These are phyloP conservation scores for Rhingia campestris DNA, from an alignment of 2,888 invertebrate genomes.

Conservation along the genomic window DNA sequence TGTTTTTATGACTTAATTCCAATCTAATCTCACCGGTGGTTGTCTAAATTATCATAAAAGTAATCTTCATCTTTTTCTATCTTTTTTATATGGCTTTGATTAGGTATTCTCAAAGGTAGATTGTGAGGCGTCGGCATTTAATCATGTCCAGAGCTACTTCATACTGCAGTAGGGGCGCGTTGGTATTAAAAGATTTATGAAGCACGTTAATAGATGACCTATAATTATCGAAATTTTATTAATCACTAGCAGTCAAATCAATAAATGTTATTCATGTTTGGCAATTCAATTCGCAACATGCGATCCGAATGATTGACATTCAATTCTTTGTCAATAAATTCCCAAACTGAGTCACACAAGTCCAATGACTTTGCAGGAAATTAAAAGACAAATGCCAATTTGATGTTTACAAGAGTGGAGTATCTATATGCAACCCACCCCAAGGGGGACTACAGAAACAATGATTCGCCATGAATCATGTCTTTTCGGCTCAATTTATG, in stretches of 20 bases:
- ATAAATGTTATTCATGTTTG: constrained; percentile 34
- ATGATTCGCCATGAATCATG: constrained; percentile 70
- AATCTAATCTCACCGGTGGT: too few species aligned
- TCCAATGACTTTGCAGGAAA: constrained; percentile 8
- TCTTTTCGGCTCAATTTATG: constrained; percentile 51
- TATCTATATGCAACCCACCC: constrained; percentile 9
- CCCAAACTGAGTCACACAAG: constrained; percentile 15
- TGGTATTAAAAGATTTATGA: neutral
- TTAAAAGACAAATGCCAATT: constrained; percentile 28
- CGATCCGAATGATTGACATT: constrained; percentile 51
- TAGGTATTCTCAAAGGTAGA: too few species aligned
- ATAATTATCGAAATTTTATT: constrained; percentile 18
- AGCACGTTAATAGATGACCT: constrained; percentile 24
- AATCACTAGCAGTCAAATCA: constrained; percentile 37
- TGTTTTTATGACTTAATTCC: too few species aligned
- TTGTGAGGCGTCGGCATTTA: too few species aligned
- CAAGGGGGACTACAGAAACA: constrained; percentile 21
- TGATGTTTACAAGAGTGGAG: too few species aligned
- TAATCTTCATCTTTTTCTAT: too few species aligned
- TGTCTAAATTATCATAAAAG: too few species aligned
- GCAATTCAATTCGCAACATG: constrained; percentile 18
- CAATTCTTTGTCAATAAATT: constrained; percentile 10
- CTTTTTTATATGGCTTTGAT: too few species aligned
- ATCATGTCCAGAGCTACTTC: neutral
- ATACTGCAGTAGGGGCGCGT: neutral